Evolutionary conservation across 2,888 invertebrate genomes (phyloP).

Genomic region (Eugnorisma glareosa): DNA sequence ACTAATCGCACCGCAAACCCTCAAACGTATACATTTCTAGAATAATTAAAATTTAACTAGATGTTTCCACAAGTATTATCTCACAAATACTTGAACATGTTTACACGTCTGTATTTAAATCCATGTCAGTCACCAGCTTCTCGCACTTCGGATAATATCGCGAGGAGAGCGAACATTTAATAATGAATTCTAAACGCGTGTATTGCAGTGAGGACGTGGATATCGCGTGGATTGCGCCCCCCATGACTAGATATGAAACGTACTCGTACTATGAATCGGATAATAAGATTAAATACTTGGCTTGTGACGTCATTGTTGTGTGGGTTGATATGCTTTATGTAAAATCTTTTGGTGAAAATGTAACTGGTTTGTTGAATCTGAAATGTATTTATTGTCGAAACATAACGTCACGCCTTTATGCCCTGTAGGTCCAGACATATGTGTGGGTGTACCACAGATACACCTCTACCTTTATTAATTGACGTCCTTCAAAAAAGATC

Average conservation of each 20-base stretch:
- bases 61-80: conserved; percentile 17
- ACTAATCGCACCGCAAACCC: neutral
- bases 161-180: conserved; percentile 47
- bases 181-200: conserved; percentile 60
- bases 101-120: conserved; percentile 43
- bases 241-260: conserved; percentile 42
- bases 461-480: neutral
- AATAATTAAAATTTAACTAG: conserved; percentile 29
- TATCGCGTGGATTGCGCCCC: conserved; percentile 41
- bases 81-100: conserved; percentile 19
- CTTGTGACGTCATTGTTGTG: conserved; percentile 28
- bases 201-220: conserved; percentile 46
- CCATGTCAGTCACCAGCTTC: conserved; percentile 54
- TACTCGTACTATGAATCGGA: conserved; percentile 54
- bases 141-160: conserved; percentile 48
- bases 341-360: neutral
- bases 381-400: neutral
- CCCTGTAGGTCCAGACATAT: neutral
- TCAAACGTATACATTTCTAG: neutral
- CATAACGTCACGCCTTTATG: neutral
- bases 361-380: conserved; percentile 1
- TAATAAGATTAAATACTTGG: conserved; percentile 53
- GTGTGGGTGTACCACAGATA: neutral
- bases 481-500: too few species aligned
- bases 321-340: conserved; percentile 16